phyloP scores from a whole-genome alignment of 2,888 invertebrate species.

The Stenchaetothrips biformis region DNA sequence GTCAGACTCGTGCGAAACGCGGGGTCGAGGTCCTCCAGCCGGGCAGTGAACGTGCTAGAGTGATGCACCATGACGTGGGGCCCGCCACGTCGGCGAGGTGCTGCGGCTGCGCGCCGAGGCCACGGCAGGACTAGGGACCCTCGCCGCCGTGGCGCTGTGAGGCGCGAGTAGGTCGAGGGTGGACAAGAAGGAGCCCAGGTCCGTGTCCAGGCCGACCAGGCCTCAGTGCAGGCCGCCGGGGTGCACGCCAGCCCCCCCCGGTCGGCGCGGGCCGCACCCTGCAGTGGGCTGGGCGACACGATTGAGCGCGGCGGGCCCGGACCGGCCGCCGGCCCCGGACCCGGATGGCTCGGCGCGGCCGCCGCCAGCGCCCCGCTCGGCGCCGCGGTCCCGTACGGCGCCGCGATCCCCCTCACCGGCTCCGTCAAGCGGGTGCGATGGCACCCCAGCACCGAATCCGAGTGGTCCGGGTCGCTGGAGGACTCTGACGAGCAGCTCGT shows the following conservation, averaged over 20 bases:
- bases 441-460: slow-evolving; percentile 16
- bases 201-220: not conserved
- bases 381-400: not conserved
- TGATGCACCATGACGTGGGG: not conserved
- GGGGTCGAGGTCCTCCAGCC: not conserved
- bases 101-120: not conserved
- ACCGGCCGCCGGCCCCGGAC: not conserved
- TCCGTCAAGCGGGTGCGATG: slow-evolving; percentile 1
- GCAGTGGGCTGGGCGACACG: not conserved
- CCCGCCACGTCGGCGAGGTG: not conserved
- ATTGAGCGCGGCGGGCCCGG: not conserved
- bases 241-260: not conserved
- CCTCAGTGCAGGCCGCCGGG: not conserved
- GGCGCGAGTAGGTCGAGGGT: not conserved
- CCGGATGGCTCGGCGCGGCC: not conserved
- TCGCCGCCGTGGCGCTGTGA: not conserved
- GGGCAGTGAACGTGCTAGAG: too few relatives aligned
- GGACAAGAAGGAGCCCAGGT: not conserved
- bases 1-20: not conserved
- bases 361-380: not conserved
- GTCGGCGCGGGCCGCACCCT: not conserved
- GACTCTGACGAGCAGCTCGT: not conserved
- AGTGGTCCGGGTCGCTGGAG: not conserved
- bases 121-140: not conserved
- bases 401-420: not conserved